These are phyloP conservation scores for Mungos mungo DNA, from an alignment of 2,113 vertebrate genomes.

Conservation along the genomic window DNA sequence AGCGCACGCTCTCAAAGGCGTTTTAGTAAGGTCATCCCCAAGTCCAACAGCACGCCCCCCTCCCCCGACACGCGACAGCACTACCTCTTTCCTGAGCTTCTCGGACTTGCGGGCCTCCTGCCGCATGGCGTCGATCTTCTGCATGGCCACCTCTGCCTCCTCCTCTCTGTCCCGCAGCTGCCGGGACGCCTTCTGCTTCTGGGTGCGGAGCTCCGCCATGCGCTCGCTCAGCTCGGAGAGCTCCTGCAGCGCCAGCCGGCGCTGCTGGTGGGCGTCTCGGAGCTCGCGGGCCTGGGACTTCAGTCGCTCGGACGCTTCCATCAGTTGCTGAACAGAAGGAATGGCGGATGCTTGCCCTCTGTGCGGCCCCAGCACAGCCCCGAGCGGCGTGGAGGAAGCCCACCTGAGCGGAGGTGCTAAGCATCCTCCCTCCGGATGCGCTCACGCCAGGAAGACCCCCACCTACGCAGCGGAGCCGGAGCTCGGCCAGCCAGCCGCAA, in stretches of 20 bases:
- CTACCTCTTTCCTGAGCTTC: constrained; percentile 94
- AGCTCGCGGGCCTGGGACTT: constrained; percentile 94
- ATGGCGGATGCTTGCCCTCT: background rate
- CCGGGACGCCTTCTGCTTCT: constrained; percentile 94
- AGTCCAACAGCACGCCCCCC: background rate
- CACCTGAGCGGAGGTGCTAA: background rate
- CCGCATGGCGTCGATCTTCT: constrained; percentile 91
- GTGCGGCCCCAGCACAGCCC: background rate
- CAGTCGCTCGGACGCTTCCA: constrained; percentile 92
- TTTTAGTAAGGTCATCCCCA: fast-evolving
- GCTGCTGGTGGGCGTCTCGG: constrained; percentile 94
- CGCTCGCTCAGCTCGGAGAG: constrained; percentile 94
- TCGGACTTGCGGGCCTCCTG: constrained; percentile 94
- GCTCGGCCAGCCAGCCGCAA: background rate
- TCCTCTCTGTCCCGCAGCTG: constrained; percentile 97
- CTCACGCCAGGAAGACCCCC: background rate
- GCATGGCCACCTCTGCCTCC: constrained; percentile 91
- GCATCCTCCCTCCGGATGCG: background rate
- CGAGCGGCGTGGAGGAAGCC: background rate
- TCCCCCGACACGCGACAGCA: background rate
- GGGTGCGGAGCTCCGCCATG: constrained; percentile 92
- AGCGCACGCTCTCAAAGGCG: background rate
- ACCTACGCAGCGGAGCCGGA: fast-evolving
- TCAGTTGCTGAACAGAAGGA: constrained; percentile 89
- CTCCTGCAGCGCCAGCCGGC: constrained; percentile 95